These are phyloP conservation scores for Sericinus montela DNA, from an alignment of 2,888 invertebrate species.

Conservation along the genomic window DNA sequence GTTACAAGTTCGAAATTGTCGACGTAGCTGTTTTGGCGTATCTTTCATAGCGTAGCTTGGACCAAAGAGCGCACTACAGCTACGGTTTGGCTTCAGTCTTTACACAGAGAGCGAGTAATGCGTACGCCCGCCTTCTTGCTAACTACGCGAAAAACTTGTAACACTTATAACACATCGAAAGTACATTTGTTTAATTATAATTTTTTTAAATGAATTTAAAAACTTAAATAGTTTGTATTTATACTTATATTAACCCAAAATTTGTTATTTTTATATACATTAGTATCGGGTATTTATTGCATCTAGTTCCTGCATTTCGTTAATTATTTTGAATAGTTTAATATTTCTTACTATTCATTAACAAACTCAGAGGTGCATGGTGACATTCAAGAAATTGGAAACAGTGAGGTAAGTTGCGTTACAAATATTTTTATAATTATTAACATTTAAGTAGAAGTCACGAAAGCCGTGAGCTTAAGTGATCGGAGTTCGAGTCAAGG, in stretches of 20 bases:
- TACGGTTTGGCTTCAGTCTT: slow-evolving; percentile 13
- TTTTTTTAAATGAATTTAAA: not conserved
- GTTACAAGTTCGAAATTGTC: not conserved
- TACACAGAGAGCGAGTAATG: slow-evolving; percentile 10
- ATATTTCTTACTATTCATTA: no score
- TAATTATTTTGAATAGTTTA: no score
- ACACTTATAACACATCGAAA: not conserved
- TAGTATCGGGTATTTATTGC: no score
- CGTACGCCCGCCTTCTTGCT: slow-evolving; percentile 12
- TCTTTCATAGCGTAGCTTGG: not conserved
- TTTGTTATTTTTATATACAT: no score
- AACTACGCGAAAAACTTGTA: not conserved
- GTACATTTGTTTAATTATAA: not conserved
- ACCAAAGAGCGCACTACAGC: not conserved
- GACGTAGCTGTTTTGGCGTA: not conserved
- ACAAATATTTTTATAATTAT: no score
- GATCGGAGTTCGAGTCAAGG: no score
- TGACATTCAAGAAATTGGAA: not conserved
- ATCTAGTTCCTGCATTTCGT: no score
- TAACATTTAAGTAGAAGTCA: no score
- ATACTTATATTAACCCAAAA: no score
- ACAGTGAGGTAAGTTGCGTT: not conserved
- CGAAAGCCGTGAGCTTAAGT: no score
- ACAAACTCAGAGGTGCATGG: not conserved
- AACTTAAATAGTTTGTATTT: not conserved